Evolutionary conservation across 2,888 invertebrate species (phyloP).

Genomic region (Anthrax anthrax): DNA sequence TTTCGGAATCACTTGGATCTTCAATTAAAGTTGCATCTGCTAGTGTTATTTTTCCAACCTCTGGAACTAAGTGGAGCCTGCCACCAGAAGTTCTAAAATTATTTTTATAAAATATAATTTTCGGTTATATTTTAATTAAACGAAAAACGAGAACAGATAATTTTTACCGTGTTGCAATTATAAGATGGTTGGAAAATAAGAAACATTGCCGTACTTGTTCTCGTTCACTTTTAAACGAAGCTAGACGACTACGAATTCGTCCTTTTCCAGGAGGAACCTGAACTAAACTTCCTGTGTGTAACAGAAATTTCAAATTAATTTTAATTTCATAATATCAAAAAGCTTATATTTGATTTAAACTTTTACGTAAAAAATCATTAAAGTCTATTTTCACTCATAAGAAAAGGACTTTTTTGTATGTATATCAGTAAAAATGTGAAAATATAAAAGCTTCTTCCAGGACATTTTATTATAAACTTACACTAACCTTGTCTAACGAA

Average conservation of each 20-base stretch:
- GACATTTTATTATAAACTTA: background rate
- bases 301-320: too few species aligned
- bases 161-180: slow-evolving; percentile 58
- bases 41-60: slow-evolving; percentile 65
- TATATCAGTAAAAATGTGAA: too few species aligned
- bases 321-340: too few species aligned
- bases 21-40: slow-evolving; percentile 76
- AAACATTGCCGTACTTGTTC: slow-evolving; percentile 69
- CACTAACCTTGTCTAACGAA: slow-evolving; percentile 72
- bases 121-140: background rate
- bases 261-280: slow-evolving; percentile 52
- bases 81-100: slow-evolving; percentile 56
- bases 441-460: background rate
- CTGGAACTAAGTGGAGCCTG: slow-evolving; percentile 70
- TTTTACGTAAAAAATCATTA: too few species aligned
- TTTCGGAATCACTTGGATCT: slow-evolving; percentile 55
- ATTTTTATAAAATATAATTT: background rate
- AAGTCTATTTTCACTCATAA: too few species aligned
- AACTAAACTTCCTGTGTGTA: slow-evolving; percentile 63
- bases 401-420: too few species aligned
- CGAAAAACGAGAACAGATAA: background rate
- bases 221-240: slow-evolving; percentile 50
- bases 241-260: slow-evolving; percentile 39
- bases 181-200: slow-evolving; percentile 79
- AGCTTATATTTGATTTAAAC: too few species aligned